Evolutionary conservation across 2,888 invertebrate species (phyloP), one percentile per base, ranked within the genome.

Genomic region (Parasteatoda lunata): DNA sequence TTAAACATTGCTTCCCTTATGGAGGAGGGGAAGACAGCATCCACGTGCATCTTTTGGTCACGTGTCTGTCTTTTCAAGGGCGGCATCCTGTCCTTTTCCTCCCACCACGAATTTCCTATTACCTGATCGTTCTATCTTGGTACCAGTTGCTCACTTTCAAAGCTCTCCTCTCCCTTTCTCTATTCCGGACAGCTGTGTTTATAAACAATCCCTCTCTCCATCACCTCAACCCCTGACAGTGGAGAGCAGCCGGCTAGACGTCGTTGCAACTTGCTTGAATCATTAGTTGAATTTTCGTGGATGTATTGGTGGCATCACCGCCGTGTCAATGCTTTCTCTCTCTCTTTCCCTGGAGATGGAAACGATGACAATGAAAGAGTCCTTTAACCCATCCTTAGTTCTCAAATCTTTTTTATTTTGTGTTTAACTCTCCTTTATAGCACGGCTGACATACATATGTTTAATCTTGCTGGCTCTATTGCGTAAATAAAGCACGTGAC

Each of bases 51-150:
- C 85, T 71, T 70, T 49, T 71, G 49, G 77, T 80, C 85, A 80
- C 80, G 85, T 80, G 85, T 86, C 79, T 81, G 75, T 81, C 75
- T 78, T 84, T 80, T 86, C 85, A 86, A 86, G 85, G 80, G 73
- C 80, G 73, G 51, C 51, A 49, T 76, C 76, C 76, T 65, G 45
- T 13, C 47, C 76, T 30, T 30, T 30, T 30, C 30, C 30, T 73
- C 76, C 75, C 64, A 51, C 79, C 76, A 71, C 75, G 66, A 59
- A 73, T 77, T 83, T 72, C 83, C 83, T 83, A 77, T 83, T 77
- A 77, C 83, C 77, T 71, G 77, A 71, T 83, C 82, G 81, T 51
- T 81, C 81, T 48, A 75, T 81, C 68, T 52, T 45, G 5, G 7
- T 15, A 30, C 72, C 73, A 30, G 49, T 70, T 49, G 30, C 71